Evolutionary conservation across 2,888 invertebrate species (phyloP).

Genomic region (Capitulum mitella): DNA sequence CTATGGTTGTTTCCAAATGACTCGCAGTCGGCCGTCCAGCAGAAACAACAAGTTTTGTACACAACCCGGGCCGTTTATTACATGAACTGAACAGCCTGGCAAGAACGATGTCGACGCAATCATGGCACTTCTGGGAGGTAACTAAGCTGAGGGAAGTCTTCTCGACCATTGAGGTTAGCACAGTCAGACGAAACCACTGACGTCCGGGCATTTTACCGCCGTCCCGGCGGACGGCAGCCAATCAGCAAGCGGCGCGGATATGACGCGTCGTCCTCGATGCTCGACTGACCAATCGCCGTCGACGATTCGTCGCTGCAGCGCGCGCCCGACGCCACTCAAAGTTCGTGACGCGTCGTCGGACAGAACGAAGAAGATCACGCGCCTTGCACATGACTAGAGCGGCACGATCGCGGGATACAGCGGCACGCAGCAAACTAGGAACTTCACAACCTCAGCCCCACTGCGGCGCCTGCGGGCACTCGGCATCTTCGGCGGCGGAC

Average conservation of each 20-base stretch:
- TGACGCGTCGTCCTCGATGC: too few relatives aligned
- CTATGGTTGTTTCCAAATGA: too few relatives aligned
- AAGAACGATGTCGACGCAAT: background rate
- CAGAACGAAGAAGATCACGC: background rate
- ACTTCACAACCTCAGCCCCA: background rate
- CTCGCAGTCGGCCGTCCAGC: too few relatives aligned
- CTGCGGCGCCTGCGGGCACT: background rate
- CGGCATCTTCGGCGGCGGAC: background rate
- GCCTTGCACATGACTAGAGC: background rate
- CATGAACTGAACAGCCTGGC: background rate
- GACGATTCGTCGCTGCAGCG: too few relatives aligned
- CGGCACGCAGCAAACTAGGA: background rate
- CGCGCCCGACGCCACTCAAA: background rate
- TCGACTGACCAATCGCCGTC: too few relatives aligned
- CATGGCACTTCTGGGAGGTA: background rate
- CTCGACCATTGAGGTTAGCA: background rate
- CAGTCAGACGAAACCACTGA: background rate
- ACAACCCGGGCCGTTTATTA: background rate
- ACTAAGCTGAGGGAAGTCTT: background rate
- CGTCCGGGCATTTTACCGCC: too few relatives aligned
- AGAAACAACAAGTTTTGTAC: too few relatives aligned
- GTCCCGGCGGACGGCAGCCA: background rate
- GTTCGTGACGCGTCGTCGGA: background rate
- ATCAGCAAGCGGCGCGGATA: background rate
- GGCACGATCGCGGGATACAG: background rate